Evolutionary conservation across 2,113 vertebrate species (phyloP).

Genomic region (Sinocyclocheilus grahami): DNA sequence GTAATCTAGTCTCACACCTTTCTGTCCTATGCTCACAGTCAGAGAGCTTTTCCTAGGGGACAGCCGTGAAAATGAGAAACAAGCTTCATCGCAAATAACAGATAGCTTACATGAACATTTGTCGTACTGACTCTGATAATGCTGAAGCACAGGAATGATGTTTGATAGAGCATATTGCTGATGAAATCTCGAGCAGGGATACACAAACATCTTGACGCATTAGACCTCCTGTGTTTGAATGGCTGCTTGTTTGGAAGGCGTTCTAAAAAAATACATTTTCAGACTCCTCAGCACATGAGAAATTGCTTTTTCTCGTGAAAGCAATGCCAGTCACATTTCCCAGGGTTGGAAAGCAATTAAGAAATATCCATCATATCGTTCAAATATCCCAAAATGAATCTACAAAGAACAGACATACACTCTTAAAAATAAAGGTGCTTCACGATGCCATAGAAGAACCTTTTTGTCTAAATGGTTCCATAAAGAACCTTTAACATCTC

Average conservation of each 20-base stretch:
- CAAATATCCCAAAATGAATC: background rate
- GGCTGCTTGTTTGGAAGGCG: background rate
- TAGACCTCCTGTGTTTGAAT: background rate
- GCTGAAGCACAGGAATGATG: background rate
- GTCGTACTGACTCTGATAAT: background rate
- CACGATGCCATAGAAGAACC: no score
- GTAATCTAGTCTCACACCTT: slow-evolving; percentile 33
- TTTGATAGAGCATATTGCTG: background rate
- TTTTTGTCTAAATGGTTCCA: no score
- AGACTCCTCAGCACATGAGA: background rate
- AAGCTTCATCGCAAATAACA: slow-evolving; percentile 32
- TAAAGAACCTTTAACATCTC: no score
- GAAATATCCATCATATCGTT: background rate
- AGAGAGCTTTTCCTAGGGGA: slow-evolving; percentile 40
- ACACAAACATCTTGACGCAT: background rate
- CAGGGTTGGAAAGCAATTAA: background rate
- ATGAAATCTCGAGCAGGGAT: background rate
- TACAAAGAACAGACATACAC: background rate
- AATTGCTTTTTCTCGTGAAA: background rate
- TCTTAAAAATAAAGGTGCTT: no score
- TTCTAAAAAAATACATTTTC: background rate
- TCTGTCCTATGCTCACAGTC: background rate
- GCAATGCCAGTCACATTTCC: background rate
- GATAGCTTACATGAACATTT: background rate
- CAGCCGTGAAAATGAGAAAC: slow-evolving; percentile 61